These are phyloP conservation scores for Murina feae DNA, from an alignment of 2,113 vertebrate genomes.

Conservation along the genomic window DNA sequence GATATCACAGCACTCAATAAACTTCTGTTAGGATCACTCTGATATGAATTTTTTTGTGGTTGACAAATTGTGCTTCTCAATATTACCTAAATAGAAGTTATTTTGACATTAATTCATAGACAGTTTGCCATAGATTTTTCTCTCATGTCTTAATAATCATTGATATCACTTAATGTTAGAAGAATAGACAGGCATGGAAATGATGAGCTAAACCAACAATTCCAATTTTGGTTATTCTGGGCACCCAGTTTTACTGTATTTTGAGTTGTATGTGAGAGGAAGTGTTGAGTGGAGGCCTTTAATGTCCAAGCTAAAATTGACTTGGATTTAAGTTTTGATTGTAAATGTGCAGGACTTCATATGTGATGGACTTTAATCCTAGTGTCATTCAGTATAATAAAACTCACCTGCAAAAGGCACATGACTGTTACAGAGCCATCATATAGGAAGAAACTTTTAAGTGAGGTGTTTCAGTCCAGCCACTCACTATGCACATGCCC, in stretches of 20 bases:
- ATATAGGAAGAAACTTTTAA: fast-evolving
- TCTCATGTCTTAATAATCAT: fast-evolving
- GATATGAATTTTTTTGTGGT: neutral
- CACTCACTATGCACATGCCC: fast-evolving
- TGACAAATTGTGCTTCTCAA: neutral
- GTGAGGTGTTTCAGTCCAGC: neutral
- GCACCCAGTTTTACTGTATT: neutral
- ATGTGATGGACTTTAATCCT: neutral
- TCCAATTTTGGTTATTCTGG: neutral
- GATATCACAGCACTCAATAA: neutral
- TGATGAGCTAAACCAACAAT: neutral
- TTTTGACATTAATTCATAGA: neutral
- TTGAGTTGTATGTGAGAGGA: neutral
- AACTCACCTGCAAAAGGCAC: neutral
- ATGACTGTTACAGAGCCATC: fast-evolving
- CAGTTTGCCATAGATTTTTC: neutral
- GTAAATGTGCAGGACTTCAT: neutral
- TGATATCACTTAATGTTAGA: neutral
- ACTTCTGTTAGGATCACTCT: neutral
- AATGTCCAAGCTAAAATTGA: neutral
- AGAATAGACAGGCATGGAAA: neutral
- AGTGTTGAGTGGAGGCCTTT: neutral
- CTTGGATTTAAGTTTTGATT: neutral
- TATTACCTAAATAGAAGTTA: neutral
- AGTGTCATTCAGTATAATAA: neutral